Evolutionary conservation across 2,797 vertebrate genomes (phyloP).

Genomic region (Propithecus deckenii): DNA sequence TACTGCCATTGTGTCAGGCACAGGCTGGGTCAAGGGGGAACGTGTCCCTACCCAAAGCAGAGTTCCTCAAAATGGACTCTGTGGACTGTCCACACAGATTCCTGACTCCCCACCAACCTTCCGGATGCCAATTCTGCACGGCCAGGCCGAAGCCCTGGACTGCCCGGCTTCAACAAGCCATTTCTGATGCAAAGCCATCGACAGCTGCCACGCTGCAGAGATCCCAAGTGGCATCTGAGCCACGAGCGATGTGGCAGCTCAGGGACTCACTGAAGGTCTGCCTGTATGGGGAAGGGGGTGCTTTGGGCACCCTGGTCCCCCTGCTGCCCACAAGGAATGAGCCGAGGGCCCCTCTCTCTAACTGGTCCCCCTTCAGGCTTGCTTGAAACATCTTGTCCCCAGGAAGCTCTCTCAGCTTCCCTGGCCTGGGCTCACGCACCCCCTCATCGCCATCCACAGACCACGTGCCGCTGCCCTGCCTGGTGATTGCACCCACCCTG

Average conservation of each 20-base stretch:
- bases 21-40: background rate
- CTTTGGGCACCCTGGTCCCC: background rate
- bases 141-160: background rate
- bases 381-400: no score
- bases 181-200: background rate
- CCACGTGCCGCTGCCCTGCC: rapidly evolving
- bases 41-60: background rate
- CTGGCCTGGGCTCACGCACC: no score
- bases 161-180: background rate
- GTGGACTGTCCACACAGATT: background rate
- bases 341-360: background rate
- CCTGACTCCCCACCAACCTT: background rate
- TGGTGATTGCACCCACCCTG: background rate
- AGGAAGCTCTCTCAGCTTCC: background rate
- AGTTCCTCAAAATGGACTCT: background rate
- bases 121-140: background rate
- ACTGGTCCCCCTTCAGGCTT: background rate
- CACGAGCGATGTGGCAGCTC: background rate
- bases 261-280: background rate
- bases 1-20: background rate
- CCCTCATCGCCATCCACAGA: background rate
- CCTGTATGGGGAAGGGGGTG: background rate
- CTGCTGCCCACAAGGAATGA: background rate
- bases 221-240: background rate
- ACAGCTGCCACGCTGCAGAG: background rate